These are phyloP conservation scores for Bombus balteatus DNA, from an alignment of 1,140 invertebrate genomes.

Conservation along the genomic window DNA sequence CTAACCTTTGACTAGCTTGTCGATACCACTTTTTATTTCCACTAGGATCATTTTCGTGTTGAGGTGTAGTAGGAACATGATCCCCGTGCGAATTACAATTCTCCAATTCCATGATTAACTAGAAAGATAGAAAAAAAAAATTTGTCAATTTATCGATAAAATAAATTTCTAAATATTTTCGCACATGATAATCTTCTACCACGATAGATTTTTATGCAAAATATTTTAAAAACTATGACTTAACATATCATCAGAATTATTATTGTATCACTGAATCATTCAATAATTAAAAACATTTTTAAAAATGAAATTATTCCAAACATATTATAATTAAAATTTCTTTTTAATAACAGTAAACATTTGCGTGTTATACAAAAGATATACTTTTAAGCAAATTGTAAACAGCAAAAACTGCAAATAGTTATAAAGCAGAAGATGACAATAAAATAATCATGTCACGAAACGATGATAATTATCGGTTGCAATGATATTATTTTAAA, in stretches of 20 bases:
- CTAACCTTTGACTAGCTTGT: constrained; percentile 76
- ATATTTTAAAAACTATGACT: background rate
- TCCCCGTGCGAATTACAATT: constrained; percentile 69
- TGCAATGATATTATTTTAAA: background rate
- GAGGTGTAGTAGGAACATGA: constrained; percentile 51
- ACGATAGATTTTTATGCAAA: background rate
- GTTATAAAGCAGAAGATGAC: too few relatives aligned
- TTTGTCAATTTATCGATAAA: constrained; percentile 4
- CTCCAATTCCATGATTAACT: constrained; percentile 75
- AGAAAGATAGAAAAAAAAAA: constrained; percentile 40
- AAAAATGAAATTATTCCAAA: background rate
- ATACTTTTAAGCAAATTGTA: background rate
- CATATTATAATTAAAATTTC: background rate
- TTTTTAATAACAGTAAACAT: background rate
- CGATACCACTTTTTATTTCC: constrained; percentile 76
- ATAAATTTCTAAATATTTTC: background rate
- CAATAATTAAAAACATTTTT: background rate
- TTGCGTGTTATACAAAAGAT: background rate
- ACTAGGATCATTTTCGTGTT: constrained; percentile 70
- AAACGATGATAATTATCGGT: background rate
- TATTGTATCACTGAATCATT: background rate
- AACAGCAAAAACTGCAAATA: background rate
- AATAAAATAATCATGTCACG: background rate
- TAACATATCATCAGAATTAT: background rate
- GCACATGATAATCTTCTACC: too few relatives aligned